These are phyloP conservation scores for Tinamus major DNA, from an alignment of 2,797 vertebrate genomes.

Conservation along the genomic window DNA sequence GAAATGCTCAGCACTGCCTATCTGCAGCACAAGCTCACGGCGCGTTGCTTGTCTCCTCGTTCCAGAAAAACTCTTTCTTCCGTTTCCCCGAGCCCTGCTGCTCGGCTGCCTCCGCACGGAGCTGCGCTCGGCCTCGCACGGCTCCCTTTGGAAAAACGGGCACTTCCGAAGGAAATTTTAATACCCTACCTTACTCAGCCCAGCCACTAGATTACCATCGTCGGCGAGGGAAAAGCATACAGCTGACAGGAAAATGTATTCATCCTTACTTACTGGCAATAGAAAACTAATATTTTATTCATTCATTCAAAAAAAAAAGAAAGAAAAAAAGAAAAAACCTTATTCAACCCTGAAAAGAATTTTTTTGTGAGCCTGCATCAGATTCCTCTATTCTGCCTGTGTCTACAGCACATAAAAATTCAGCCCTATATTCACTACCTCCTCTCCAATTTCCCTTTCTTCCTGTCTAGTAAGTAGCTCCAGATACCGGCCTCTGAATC, in stretches of 20 bases:
- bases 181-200: background rate
- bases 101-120: background rate
- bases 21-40: background rate
- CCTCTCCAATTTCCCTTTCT: background rate
- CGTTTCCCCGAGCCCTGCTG: background rate
- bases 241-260: background rate
- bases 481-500: constrained; percentile 31
- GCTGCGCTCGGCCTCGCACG: fast-evolving
- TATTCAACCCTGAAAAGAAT: background rate
- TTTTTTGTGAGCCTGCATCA: background rate
- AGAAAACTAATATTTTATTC: background rate
- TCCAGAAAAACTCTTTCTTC: background rate
- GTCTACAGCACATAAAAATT: background rate
- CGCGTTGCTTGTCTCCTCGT: background rate
- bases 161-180: background rate
- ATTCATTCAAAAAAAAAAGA: background rate
- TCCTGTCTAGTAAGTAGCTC: background rate
- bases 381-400: background rate
- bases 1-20: background rate
- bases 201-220: background rate
- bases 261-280: background rate
- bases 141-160: background rate
- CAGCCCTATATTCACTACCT: background rate
- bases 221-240: background rate
- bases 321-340: background rate